These are phyloP conservation scores for Columba guinea DNA, from an alignment of 2,797 vertebrate species.

Conservation along the genomic window DNA sequence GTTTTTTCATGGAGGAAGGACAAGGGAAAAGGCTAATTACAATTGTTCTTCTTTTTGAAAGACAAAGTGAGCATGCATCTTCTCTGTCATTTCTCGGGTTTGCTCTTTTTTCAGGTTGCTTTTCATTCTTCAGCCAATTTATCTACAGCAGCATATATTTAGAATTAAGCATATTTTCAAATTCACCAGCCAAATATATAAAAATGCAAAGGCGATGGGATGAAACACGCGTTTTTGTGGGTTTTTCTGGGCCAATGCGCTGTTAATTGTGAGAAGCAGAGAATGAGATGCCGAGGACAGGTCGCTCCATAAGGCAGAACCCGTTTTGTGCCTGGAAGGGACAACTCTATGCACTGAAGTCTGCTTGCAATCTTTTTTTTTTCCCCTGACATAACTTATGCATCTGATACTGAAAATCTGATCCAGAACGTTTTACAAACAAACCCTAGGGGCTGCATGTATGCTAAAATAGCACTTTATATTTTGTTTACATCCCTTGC, in stretches of 20 bases:
- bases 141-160: background rate
- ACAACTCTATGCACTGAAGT: background rate
- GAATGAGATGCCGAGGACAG: background rate
- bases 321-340: background rate
- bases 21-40: background rate
- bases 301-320: background rate
- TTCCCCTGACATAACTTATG: background rate
- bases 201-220: background rate
- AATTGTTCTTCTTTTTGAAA: background rate
- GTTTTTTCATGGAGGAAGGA: background rate
- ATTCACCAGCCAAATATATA: background rate
- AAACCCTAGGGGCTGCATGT: background rate
- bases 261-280: background rate
- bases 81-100: background rate
- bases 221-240: background rate
- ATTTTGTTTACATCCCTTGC: slow-evolving; percentile 39
- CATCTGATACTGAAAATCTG: slow-evolving; percentile 6
- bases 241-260: background rate
- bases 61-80: background rate
- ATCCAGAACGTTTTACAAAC: background rate
- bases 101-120: background rate
- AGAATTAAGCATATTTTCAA: background rate
- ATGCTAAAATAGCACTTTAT: slow-evolving; percentile 22
- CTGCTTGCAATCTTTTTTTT: background rate
- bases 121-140: background rate